Evolutionary conservation across 2,797 vertebrate genomes (phyloP).

Genomic region (Nannoperca obscura): DNA sequence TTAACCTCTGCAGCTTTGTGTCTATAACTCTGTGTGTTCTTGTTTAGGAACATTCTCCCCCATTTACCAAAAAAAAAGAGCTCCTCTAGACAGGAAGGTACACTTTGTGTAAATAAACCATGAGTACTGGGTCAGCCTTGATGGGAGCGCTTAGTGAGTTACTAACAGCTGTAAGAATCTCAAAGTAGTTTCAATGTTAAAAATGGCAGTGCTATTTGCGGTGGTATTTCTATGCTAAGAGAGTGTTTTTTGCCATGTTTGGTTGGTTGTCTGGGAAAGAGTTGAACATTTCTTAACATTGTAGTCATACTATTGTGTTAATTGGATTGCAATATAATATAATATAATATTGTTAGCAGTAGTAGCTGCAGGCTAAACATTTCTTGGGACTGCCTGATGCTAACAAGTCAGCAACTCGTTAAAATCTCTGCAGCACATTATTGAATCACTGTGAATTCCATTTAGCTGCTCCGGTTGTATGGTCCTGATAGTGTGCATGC

Average conservation of each 20-base stretch:
- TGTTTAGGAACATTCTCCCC: not conserved
- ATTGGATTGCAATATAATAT: not conserved
- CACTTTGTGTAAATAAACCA: conserved; percentile 24
- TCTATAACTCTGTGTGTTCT: not conserved
- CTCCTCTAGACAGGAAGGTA: not conserved
- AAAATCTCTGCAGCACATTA: conserved; percentile 12
- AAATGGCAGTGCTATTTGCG: not conserved
- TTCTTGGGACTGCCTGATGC: not conserved
- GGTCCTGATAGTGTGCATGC: not conserved
- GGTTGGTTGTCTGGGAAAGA: not conserved
- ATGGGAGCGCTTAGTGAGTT: not conserved
- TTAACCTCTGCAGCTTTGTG: not conserved
- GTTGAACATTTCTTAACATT: not conserved
- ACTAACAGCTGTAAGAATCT: not conserved
- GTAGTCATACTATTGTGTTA: not conserved
- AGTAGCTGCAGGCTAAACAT: not conserved
- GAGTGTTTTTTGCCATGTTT: not conserved
- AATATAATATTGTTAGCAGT: not conserved
- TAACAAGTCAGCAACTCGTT: not conserved
- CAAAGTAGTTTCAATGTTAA: conserved; percentile 10
- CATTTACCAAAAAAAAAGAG: conserved; percentile 1
- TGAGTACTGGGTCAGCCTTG: conserved; percentile 8
- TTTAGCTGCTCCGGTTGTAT: not conserved
- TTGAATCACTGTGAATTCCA: conserved; percentile 4
- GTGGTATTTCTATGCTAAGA: not conserved